Evolutionary conservation across 2,888 invertebrate genomes (phyloP).

Genomic region (Epinotia ramella): DNA sequence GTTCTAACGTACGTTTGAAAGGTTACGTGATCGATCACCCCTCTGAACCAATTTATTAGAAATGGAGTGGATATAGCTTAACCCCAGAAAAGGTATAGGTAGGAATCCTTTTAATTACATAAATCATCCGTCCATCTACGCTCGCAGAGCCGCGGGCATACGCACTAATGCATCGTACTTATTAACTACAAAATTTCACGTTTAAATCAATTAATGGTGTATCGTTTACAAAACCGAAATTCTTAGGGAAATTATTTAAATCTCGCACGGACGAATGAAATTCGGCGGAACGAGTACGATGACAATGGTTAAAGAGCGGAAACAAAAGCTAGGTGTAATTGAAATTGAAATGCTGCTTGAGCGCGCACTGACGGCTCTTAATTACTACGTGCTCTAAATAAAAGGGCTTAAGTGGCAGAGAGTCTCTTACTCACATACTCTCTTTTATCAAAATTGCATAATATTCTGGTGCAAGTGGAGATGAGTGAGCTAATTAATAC

Average conservation of each 20-base stretch:
- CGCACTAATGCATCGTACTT: too few species aligned
- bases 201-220: slow-evolving; percentile 6
- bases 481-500: slow-evolving; percentile 43
- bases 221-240: slow-evolving; percentile 42
- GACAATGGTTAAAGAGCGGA: slow-evolving; percentile 52
- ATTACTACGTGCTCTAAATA: slow-evolving; percentile 45
- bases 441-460: background rate
- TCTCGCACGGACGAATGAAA: slow-evolving; percentile 51
- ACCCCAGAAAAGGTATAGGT: too few species aligned
- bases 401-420: slow-evolving; percentile 11
- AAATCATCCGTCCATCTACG: too few species aligned
- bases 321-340: slow-evolving; percentile 55
- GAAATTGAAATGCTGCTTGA: slow-evolving; percentile 54
- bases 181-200: background rate
- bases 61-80: too few species aligned
- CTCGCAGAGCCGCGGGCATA: too few species aligned
- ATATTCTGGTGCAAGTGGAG: slow-evolving; percentile 44
- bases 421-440: background rate
- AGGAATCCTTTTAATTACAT: too few species aligned
- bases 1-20: too few species aligned
- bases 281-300: slow-evolving; percentile 51
- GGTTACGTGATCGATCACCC: too few species aligned
- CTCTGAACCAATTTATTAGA: too few species aligned
- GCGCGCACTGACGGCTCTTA: slow-evolving; percentile 43
- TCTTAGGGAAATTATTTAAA: slow-evolving; percentile 53